Evolutionary conservation across 2,113 vertebrate genomes (phyloP).

Genomic region (Morone chrysops): DNA sequence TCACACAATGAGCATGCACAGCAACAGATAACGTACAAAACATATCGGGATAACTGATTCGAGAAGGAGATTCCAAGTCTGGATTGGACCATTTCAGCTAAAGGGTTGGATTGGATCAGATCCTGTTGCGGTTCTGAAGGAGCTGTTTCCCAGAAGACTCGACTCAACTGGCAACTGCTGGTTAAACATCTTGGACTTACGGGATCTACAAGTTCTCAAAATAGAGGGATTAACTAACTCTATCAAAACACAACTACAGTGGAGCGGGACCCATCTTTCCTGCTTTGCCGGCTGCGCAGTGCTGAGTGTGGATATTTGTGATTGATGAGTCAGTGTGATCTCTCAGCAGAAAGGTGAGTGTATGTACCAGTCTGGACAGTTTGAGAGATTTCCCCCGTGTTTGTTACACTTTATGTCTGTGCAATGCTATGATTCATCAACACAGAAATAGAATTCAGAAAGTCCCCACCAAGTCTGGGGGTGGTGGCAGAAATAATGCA

Average conservation of each 20-base stretch:
- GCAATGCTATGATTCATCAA: constrained; percentile 62
- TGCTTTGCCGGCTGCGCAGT: neutral
- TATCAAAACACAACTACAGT: neutral
- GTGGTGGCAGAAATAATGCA: neutral
- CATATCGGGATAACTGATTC: neutral
- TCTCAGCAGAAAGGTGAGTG: constrained; percentile 42
- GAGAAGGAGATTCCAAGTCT: neutral
- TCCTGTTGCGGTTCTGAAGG: neutral
- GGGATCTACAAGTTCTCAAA: neutral
- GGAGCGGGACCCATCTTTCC: neutral
- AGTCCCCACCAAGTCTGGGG: constrained; percentile 40
- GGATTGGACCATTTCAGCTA: constrained; percentile 2
- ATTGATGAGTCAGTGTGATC: constrained; percentile 26
- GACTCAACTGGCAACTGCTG: neutral
- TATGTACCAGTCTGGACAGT: neutral
- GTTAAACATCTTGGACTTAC: constrained; percentile 1
- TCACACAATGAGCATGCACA: neutral
- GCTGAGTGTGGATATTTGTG: constrained; percentile 26
- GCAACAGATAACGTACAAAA: neutral
- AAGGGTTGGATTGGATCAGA: neutral
- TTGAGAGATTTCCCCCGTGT: neutral
- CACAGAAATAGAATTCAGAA: constrained; percentile 56
- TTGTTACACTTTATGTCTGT: constrained; percentile 29
- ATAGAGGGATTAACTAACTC: neutral
- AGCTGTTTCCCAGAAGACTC: neutral